These are phyloP conservation scores for Eristalis pertinax DNA, from an alignment of 2,888 invertebrate species.

Conservation along the genomic window DNA sequence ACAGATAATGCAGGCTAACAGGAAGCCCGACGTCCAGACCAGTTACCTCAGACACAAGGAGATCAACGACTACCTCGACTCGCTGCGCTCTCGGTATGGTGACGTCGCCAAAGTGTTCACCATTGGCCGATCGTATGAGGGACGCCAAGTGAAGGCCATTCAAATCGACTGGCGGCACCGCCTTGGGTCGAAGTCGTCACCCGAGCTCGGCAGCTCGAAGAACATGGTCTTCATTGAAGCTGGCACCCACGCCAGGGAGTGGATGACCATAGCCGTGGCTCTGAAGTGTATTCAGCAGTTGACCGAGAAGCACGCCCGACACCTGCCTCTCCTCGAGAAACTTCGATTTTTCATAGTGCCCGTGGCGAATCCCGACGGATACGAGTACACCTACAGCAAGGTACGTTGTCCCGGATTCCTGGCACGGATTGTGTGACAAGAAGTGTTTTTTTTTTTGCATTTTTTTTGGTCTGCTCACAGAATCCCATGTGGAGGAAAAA, in stretches of 20 bases:
- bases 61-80: slow-evolving; percentile 79
- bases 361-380: slow-evolving; percentile 88
- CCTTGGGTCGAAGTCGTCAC: not conserved
- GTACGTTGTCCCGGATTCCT: slow-evolving; percentile 76
- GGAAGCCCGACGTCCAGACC: slow-evolving; percentile 76
- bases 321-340: slow-evolving; percentile 82
- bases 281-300: slow-evolving; percentile 84
- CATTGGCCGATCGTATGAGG: slow-evolving; percentile 79
- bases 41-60: slow-evolving; percentile 78
- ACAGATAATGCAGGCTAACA: slow-evolving; percentile 47
- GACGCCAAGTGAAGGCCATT: slow-evolving; percentile 77
- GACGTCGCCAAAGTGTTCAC: slow-evolving; percentile 77
- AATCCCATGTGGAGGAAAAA: slow-evolving; percentile 85
- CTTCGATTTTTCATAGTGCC: slow-evolving; percentile 87
- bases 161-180: slow-evolving; percentile 78
- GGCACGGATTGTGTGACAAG: slow-evolving; percentile 1
- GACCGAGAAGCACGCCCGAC: slow-evolving; percentile 81
- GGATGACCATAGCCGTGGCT: slow-evolving; percentile 85
- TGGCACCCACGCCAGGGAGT: slow-evolving; percentile 85
- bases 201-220: slow-evolving; percentile 28
- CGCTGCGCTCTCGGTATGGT: slow-evolving; percentile 75
- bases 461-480: slow-evolving; percentile 76
- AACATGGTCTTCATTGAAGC: slow-evolving; percentile 80
- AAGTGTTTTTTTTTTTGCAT: not conserved
- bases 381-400: slow-evolving; percentile 84